Evolutionary conservation across 2,113 vertebrate genomes (phyloP).

Genomic region (Lepidothrix coronata): DNA sequence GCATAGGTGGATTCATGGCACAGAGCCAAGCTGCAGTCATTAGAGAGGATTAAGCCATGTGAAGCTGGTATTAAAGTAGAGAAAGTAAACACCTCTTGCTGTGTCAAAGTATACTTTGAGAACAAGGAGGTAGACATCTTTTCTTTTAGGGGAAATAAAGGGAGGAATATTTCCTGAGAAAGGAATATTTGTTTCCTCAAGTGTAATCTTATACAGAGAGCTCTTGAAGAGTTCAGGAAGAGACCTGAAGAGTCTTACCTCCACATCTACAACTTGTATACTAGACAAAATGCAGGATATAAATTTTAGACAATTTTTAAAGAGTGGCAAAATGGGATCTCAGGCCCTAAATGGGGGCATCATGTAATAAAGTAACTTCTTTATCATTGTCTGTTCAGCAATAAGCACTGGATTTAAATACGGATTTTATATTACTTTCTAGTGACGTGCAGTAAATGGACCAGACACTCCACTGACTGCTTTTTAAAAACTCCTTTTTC

Average conservation of each 20-base stretch:
- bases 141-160: neutral
- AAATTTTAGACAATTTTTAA: neutral
- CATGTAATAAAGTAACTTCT: neutral
- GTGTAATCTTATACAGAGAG: neutral
- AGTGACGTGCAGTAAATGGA: neutral
- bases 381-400: neutral
- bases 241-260: neutral
- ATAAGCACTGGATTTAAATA: neutral
- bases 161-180: neutral
- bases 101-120: neutral
- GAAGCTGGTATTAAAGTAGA: neutral
- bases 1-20: slow-evolving; percentile 16
- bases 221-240: neutral
- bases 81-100: neutral
- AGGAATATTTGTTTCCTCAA: neutral
- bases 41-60: neutral
- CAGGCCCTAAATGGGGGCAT: neutral
- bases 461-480: neutral
- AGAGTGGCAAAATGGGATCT: neutral
- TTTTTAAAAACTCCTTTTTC: neutral
- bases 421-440: neutral
- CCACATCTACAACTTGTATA: neutral
- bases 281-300: neutral
- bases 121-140: neutral
- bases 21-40: neutral